Conservation (phyloP, 2,888 invertebrate species). For the Lottia gigantea region DNA sequence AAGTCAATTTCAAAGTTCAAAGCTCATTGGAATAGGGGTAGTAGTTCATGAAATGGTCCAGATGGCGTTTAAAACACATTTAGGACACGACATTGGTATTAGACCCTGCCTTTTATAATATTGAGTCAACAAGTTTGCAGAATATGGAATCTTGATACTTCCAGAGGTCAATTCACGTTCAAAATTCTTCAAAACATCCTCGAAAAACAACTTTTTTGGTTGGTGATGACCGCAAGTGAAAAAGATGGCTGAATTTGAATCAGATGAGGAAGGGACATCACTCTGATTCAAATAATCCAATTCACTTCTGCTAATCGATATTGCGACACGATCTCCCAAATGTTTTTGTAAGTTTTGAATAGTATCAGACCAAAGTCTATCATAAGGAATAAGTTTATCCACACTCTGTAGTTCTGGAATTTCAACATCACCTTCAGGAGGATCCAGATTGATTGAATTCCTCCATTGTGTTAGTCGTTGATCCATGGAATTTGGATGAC, state of each 20-base stretch:
- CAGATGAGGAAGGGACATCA: background rate
- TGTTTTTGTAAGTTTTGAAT: conserved; percentile 49
- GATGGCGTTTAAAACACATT: conserved; percentile 54
- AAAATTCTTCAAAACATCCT: conserved; percentile 42
- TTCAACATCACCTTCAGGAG: background rate
- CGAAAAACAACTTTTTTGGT: conserved; percentile 40
- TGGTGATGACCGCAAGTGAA: conserved; percentile 63
- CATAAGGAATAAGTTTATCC: conserved; percentile 40
- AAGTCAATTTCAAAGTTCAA: too few species aligned
- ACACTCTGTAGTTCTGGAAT: conserved; percentile 29
- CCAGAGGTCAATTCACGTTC: conserved; percentile 39
- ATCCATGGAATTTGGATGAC: conserved; percentile 28
- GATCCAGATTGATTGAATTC: background rate
- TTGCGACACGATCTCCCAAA: background rate
- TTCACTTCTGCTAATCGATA: background rate
- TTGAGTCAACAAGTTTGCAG: conserved; percentile 46
- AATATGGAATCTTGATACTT: conserved; percentile 41
- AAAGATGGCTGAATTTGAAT: conserved; percentile 40
- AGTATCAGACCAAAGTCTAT: conserved; percentile 56
- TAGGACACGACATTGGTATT: conserved; percentile 57
- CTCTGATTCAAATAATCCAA: conserved; percentile 9
- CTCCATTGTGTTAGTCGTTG: conserved; percentile 13
- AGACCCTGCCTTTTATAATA: conserved; percentile 46
- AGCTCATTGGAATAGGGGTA: too few species aligned
- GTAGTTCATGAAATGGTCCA: conserved; percentile 14